Evolutionary conservation across 2,113 vertebrate genomes (phyloP).

Genomic region (Alectura lathami): DNA sequence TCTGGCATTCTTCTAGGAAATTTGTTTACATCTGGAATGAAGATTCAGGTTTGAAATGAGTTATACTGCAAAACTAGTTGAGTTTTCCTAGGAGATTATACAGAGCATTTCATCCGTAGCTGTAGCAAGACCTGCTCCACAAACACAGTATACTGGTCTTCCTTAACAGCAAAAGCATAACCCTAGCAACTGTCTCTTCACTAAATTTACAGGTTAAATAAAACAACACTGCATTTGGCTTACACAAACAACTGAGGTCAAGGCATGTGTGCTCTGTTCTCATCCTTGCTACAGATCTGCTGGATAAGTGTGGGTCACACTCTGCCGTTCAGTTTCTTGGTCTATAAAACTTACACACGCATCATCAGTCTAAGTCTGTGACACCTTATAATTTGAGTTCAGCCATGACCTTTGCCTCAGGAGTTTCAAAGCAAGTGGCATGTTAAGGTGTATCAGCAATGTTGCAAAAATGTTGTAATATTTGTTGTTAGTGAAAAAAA

Average conservation of each 20-base stretch:
- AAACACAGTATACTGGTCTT: background rate
- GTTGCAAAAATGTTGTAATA: background rate
- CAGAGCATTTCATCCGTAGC: background rate
- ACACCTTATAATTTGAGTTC: background rate
- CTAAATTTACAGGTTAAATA: conserved; percentile 10
- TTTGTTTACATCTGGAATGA: background rate
- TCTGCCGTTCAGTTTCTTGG: conserved; percentile 21
- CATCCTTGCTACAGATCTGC: background rate
- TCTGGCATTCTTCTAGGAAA: background rate
- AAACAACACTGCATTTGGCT: background rate
- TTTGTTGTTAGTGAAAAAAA: background rate
- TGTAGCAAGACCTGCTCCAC: background rate
- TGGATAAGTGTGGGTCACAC: background rate
- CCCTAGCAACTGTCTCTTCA: background rate
- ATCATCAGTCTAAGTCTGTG: background rate
- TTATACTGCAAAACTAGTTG: background rate
- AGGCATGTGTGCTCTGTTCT: background rate
- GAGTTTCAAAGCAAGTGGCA: background rate
- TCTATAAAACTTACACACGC: background rate
- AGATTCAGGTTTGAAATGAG: background rate
- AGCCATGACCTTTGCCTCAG: background rate
- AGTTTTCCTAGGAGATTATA: background rate
- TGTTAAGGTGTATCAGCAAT: background rate
- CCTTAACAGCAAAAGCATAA: background rate
- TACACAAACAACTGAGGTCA: background rate